Percentiles rank a stretch among this genome's conserved stretches.
Evolutionary conservation across 2,113 vertebrate genomes (phyloP).

Genomic region (Vireo altiloquus): DNA sequence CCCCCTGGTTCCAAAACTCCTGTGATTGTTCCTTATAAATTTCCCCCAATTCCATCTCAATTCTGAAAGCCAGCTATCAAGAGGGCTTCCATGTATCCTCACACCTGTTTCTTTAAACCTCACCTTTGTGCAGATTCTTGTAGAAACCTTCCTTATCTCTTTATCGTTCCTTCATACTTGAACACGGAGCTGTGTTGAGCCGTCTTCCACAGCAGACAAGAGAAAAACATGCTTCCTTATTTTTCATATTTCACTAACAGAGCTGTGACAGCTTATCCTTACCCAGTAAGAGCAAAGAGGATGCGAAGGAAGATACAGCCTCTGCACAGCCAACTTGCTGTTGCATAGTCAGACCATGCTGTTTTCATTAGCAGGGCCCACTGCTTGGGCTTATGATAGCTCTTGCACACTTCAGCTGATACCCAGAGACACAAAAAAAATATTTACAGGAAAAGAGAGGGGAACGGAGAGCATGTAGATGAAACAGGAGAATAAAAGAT

Average conservation of each 20-base stretch:
- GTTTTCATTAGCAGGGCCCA: neutral
- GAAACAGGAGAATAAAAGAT: neutral
- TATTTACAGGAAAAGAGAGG: neutral
- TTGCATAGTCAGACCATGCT: neutral
- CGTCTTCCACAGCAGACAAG: neutral
- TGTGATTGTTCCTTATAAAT: neutral
- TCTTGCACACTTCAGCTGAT: neutral
- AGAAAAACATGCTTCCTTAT: neutral
- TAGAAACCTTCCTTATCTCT: neutral
- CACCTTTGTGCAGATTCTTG: neutral
- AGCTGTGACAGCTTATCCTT: neutral
- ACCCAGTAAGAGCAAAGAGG: neutral
- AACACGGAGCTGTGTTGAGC: neutral
- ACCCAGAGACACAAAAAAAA: neutral
- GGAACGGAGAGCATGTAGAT: neutral
- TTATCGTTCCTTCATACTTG: neutral
- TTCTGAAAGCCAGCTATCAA: neutral
- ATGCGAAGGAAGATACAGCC: neutral
- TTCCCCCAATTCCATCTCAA: neutral
- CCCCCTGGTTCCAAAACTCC: neutral
- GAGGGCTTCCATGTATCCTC: neutral
- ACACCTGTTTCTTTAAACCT: neutral
- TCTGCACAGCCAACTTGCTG: neutral
- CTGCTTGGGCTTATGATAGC: neutral
- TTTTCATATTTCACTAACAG: neutral